These are phyloP conservation scores for Drosophila ananassae DNA, from an alignment of 1,140 invertebrate species.

Conservation along the genomic window DNA sequence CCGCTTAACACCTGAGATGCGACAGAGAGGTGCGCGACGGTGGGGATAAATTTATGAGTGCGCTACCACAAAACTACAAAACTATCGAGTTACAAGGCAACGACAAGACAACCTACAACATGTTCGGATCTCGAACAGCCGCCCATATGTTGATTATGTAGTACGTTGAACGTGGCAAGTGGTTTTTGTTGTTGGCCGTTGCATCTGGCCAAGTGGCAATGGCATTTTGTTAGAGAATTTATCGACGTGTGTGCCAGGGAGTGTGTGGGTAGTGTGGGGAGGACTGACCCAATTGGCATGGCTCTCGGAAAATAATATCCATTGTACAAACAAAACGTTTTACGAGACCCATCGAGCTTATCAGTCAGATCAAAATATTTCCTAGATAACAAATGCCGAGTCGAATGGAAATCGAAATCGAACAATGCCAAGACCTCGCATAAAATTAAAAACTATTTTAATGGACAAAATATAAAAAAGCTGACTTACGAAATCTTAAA, in stretches of 20 bases:
- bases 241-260: conserved; percentile 26
- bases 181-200: conserved; percentile 22
- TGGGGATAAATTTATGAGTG: conserved; percentile 73
- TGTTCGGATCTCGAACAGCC: conserved; percentile 60
- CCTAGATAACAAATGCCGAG: conserved; percentile 68
- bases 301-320: conserved; percentile 32
- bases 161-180: conserved; percentile 61
- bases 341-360: conserved; percentile 48
- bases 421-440: conserved; percentile 65
- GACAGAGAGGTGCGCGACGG: conserved; percentile 27
- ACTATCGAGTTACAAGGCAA: conserved; percentile 78
- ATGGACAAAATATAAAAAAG: conserved; percentile 39
- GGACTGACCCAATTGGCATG: conserved; percentile 66
- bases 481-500: conserved; percentile 43
- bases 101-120: conserved; percentile 81
- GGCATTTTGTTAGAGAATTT: conserved; percentile 69
- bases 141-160: conserved; percentile 69
- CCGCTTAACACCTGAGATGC: conserved; percentile 77
- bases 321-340: conserved; percentile 46
- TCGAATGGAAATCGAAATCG: conserved; percentile 42
- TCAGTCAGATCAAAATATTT: conserved; percentile 60
- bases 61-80: conserved; percentile 81
- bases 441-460: conserved; percentile 68
- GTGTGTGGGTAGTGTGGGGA: conserved; percentile 11
- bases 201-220: conserved; percentile 57